A percentile compares a stretch with the other conserved stretches of the same genome.
Evolutionary conservation across 2,113 vertebrate genomes (phyloP).

Genomic region (Gasterosteus nipponicus): DNA sequence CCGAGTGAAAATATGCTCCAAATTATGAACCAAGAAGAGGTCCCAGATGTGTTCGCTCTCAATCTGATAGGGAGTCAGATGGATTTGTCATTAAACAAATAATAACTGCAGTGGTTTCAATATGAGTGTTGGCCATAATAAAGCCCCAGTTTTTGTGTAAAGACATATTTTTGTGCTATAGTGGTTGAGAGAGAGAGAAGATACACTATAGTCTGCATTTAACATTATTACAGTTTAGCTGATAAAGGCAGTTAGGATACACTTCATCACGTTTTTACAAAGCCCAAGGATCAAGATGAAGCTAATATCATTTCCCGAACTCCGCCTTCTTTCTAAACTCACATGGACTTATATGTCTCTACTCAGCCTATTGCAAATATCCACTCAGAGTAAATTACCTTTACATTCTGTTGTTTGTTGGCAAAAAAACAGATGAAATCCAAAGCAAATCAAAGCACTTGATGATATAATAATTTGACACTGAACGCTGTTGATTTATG

Average conservation of each 20-base stretch:
- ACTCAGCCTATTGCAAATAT: not conserved
- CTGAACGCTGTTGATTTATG: slow-evolving; percentile 21
- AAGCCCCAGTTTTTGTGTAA: slow-evolving; percentile 40
- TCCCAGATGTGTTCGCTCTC: slow-evolving; percentile 73
- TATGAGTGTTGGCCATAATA: slow-evolving; percentile 32
- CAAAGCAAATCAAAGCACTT: slow-evolving; percentile 11
- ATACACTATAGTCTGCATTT: not conserved
- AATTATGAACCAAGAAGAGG: slow-evolving; percentile 77
- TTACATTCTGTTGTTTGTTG: not conserved
- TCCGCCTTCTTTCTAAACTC: not conserved
- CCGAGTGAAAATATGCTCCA: slow-evolving; percentile 80
- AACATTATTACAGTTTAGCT: not conserved
- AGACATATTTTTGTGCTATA: slow-evolving; percentile 37
- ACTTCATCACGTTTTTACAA: not conserved
- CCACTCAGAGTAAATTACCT: not conserved
- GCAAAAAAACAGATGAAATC: not conserved
- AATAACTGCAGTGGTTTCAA: slow-evolving; percentile 49
- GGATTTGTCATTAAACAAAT: slow-evolving; percentile 77
- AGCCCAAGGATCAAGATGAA: not conserved
- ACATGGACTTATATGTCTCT: not conserved
- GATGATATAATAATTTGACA: slow-evolving; percentile 14
- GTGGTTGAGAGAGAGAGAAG: not conserved
- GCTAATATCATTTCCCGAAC: not conserved
- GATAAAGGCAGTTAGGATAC: not conserved
- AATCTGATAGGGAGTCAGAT: slow-evolving; percentile 71